Base-by-base conservation (phyloP, 2,888 invertebrate species). In the Sesamia inferens region DNA sequence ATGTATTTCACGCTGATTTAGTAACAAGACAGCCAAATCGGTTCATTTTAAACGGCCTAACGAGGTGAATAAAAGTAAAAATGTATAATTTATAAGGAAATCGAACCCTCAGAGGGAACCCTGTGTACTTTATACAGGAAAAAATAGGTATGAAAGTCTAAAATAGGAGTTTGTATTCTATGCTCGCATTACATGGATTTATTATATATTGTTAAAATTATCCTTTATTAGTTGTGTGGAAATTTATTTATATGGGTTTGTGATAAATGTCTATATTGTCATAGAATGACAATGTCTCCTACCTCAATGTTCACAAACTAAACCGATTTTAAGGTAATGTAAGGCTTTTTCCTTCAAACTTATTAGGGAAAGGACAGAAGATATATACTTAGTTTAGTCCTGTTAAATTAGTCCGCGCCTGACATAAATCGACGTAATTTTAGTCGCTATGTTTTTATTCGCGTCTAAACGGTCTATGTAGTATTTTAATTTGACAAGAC, bases 81-180 rank as follows among this genome's bases (percentile, higher is more conserved):
- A 85, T 86, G 82, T 82, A 77, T 82, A 75, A 86, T 85, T 76
- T 86, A 85, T 84, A 70, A 84, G 81, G 62, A 48, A 51, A 51
- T 39, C 11, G 10, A 51, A 59, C 61, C 83, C 68, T 75, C 70
- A 7, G 67, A 64, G 65, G 31, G 14, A 61, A n/a, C 63, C 54
- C 64, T 72, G 58, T 61, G 67, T 78, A 76, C 72, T 81, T 81
- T 78, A 83, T 66, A 47, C 48, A 51, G 51, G 42, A 54, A 51
- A 67, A 31, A 66, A 78, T 61, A n/a, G n/a, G n/a, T n/a, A 66
- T 62, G 70, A 68, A 62, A 64, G 48, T 72, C 69, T 71, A 61
- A 70, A 39, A 42, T 22, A 19, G 8, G 16, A 22, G 54, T 61
- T 67, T 48, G 57, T 83, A 71, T 85, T 68, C 63, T 47, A 62